A percentile compares a stretch with the other conserved stretches of the same genome.
Conservation (phyloP, 2,113 vertebrate species). For the Plectropomus leopardus region DNA sequence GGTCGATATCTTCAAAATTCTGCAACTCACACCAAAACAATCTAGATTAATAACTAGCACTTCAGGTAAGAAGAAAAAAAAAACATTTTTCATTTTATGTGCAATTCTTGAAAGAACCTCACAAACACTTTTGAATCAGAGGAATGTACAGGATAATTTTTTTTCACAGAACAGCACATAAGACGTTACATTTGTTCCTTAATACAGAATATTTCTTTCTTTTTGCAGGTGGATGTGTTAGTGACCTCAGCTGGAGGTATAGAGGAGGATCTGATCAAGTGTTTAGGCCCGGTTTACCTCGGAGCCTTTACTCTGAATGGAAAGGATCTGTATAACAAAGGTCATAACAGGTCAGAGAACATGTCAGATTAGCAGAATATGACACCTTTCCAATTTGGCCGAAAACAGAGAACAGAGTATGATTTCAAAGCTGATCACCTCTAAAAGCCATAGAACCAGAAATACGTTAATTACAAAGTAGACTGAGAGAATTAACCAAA, state of each 20-base stretch:
- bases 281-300: slow-evolving; percentile 88
- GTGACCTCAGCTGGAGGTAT: slow-evolving; percentile 91
- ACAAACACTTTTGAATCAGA: background rate
- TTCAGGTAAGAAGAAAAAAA: too few species aligned
- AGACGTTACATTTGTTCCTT: background rate
- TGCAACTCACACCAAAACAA: too few species aligned
- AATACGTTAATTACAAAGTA: too few species aligned
- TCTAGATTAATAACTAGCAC: too few species aligned
- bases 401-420: background rate
- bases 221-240: slow-evolving; percentile 88
- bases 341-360: slow-evolving; percentile 88
- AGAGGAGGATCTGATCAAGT: slow-evolving; percentile 93
- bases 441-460: too few species aligned
- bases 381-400: background rate
- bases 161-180: background rate
- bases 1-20: too few species aligned
- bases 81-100: too few species aligned
- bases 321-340: slow-evolving; percentile 86
- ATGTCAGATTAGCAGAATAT: background rate
- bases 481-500: too few species aligned
- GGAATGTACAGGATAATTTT: background rate
- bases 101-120: too few species aligned
- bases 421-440: too few species aligned
- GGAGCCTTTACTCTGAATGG: slow-evolving; percentile 90
- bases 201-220: background rate